phyloP scores from a whole-genome alignment of 2,113 vertebrate species.

The Chelonoidis abingdonii region DNA sequence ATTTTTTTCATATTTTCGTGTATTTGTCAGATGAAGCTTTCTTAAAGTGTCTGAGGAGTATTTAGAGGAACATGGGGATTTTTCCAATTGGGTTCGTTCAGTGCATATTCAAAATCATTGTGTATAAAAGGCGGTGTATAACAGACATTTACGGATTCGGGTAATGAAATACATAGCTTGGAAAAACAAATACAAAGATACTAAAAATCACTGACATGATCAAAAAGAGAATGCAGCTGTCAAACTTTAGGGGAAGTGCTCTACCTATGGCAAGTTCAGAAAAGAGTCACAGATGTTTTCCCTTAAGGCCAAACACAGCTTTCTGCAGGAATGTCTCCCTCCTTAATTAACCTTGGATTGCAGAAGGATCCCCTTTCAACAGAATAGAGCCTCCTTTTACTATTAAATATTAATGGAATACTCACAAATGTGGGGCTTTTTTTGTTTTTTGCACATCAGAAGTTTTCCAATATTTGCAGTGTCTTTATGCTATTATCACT shows the following conservation, averaged over 20 bases:
- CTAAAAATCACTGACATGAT: not conserved
- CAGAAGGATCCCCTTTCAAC: not conserved
- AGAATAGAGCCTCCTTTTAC: not conserved
- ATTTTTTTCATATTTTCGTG: not conserved
- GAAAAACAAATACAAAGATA: not conserved
- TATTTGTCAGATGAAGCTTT: not conserved
- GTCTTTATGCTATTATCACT: not conserved
- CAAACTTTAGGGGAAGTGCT: not conserved
- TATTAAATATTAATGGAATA: not conserved
- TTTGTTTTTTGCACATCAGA: not conserved
- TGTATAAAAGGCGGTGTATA: not conserved
- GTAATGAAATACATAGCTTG: not conserved
- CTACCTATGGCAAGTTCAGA: not conserved
- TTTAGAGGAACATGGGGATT: fast-evolving
- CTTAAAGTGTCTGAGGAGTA: not conserved
- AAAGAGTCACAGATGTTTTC: not conserved
- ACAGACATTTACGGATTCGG: not conserved
- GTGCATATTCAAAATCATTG: not conserved
- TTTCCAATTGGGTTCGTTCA: not conserved
- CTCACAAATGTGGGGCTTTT: not conserved
- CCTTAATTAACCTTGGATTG: constrained; percentile 27
- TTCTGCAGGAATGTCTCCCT: not conserved
- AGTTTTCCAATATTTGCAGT: not conserved
- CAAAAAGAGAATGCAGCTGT: not conserved
- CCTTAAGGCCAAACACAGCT: not conserved